phyloP scores from a whole-genome alignment of 2,113 vertebrate species.

The Paralichthys olivaceus region DNA sequence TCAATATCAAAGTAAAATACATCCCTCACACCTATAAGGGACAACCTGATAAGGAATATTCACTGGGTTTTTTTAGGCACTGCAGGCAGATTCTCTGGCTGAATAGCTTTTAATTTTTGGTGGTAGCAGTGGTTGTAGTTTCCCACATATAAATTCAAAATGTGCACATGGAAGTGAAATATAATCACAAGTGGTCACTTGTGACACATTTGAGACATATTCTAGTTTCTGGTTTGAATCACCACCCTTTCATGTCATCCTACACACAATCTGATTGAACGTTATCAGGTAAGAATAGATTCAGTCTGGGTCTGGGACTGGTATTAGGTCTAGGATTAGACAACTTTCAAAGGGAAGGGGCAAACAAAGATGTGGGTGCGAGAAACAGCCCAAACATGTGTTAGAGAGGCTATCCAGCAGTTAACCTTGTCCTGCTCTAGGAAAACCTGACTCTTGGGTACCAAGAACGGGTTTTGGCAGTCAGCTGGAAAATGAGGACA shows the following conservation, averaged over 20 bases:
- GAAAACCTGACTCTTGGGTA: slow-evolving; percentile 38
- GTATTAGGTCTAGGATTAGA: neutral
- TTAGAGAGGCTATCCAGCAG: slow-evolving; percentile 33
- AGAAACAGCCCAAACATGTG: slow-evolving; percentile 3
- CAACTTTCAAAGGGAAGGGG: neutral
- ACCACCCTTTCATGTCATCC: neutral
- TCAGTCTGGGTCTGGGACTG: neutral
- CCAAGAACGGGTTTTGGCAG: slow-evolving; percentile 53
- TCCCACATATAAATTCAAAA: slow-evolving; percentile 12
- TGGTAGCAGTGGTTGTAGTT: neutral
- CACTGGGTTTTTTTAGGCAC: neutral
- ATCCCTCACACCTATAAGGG: neutral
- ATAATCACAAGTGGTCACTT: neutral
- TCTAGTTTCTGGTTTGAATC: neutral
- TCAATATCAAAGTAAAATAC: neutral
- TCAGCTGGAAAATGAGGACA: slow-evolving; percentile 75
- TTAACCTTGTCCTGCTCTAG: slow-evolving; percentile 44
- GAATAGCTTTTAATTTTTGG: neutral
- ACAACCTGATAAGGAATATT: neutral
- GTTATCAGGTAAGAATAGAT: neutral
- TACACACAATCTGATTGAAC: neutral
- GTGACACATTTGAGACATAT: neutral
- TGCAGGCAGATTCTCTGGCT: neutral
- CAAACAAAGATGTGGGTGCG: neutral
- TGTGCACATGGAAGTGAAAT: slow-evolving; percentile 2